These are phyloP conservation scores for Erebia palarica DNA, from an alignment of 2,888 invertebrate species.

Conservation along the genomic window DNA sequence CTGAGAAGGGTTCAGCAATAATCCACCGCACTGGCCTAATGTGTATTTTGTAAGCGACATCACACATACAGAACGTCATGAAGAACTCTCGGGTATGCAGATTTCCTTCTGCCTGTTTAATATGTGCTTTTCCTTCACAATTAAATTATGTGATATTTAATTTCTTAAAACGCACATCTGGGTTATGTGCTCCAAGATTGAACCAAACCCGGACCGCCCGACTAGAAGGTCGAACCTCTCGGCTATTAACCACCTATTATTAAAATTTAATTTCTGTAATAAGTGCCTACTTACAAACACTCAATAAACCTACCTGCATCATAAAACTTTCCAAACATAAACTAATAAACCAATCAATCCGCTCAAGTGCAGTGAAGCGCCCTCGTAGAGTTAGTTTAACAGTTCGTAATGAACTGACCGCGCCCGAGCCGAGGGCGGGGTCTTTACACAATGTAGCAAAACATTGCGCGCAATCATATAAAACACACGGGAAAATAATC, in stretches of 20 bases:
- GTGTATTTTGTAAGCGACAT: too few species aligned
- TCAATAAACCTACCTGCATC: conserved; percentile 19
- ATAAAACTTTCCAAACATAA: conserved; percentile 11
- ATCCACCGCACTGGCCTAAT: too few species aligned
- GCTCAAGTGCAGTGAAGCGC: conserved; percentile 15
- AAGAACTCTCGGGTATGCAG: too few species aligned
- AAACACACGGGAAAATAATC: conserved; percentile 55
- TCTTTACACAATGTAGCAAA: conserved; percentile 44
- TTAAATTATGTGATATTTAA: too few species aligned
- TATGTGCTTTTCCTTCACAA: too few species aligned
- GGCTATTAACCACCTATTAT: background rate
- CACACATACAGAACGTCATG: too few species aligned
- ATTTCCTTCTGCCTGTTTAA: too few species aligned
- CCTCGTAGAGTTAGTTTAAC: conserved; percentile 29
- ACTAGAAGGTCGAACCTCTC: too few species aligned
- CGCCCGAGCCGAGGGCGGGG: conserved; percentile 25
- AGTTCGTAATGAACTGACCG: conserved; percentile 37
- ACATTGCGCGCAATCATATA: conserved; percentile 59
- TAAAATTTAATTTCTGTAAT: background rate
- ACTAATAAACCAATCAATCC: conserved; percentile 24
- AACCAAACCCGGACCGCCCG: too few species aligned
- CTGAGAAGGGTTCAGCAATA: too few species aligned
- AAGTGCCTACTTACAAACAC: background rate
- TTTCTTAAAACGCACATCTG: too few species aligned
- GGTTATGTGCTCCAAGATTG: too few species aligned